Evolutionary conservation across 2,888 invertebrate genomes (phyloP).

Genomic region (Molorchus minor): DNA sequence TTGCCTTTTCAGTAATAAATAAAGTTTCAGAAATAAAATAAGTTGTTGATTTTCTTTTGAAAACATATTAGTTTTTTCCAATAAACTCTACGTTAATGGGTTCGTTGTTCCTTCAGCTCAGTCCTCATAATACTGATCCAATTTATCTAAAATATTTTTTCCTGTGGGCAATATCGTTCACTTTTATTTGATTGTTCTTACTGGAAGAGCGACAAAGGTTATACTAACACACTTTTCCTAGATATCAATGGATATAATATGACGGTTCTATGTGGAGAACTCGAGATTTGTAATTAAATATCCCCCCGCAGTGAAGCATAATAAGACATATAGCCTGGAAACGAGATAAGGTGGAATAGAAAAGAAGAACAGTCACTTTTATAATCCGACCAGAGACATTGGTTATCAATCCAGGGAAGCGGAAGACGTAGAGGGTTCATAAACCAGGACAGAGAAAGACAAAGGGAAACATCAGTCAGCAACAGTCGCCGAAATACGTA

Average conservation of each 20-base stretch:
- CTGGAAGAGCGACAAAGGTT: constrained; percentile 15
- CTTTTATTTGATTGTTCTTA: constrained; percentile 16
- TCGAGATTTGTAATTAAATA: constrained; percentile 38
- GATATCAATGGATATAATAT: constrained; percentile 17
- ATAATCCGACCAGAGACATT: constrained; percentile 48
- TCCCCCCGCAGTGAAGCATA: constrained; percentile 33
- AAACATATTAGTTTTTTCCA: too few relatives aligned
- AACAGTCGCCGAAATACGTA: constrained; percentile 50
- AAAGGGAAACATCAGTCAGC: constrained; percentile 55
- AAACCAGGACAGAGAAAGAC: constrained; percentile 49
- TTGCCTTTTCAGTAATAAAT: too few relatives aligned
- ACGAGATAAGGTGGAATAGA: constrained; percentile 40
- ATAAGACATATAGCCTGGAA: constrained; percentile 44
- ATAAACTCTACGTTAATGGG: background rate
- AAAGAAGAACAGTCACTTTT: constrained; percentile 42
- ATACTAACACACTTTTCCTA: constrained; percentile 12
- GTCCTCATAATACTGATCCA: background rate
- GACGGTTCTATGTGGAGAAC: constrained; percentile 25
- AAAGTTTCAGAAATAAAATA: too few relatives aligned
- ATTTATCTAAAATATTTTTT: constrained; percentile 3
- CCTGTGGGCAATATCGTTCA: constrained; percentile 2
- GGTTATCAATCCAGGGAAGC: constrained; percentile 55
- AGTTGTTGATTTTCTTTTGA: too few relatives aligned
- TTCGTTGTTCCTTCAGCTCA: background rate
- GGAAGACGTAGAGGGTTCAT: constrained; percentile 53